Percentiles rank a stretch among this genome's conserved stretches.
These are phyloP conservation scores for Cybosia mesomella DNA, from an alignment of 2,888 invertebrate species.

Conservation along the genomic window DNA sequence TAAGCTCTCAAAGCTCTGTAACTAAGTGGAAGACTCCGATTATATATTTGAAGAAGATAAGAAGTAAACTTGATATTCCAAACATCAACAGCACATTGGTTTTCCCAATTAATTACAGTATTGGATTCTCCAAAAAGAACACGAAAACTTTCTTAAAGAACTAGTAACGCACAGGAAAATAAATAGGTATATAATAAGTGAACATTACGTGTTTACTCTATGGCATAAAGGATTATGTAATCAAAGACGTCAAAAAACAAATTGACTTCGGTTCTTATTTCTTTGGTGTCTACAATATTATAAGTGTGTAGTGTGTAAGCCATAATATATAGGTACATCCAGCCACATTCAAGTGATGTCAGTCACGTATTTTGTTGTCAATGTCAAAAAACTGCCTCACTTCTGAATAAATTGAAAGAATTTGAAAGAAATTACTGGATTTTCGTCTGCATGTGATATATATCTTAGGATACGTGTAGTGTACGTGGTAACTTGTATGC, in stretches of 20 bases:
- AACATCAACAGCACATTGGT: background rate
- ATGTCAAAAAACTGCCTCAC: conserved; percentile 3
- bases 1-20: background rate
- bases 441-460: background rate
- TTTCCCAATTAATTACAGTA: background rate
- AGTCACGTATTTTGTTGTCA: background rate
- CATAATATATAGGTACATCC: no score
- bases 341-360: background rate
- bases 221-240: background rate
- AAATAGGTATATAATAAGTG: background rate
- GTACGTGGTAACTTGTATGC: background rate
- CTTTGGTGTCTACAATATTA: background rate
- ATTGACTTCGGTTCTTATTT: background rate
- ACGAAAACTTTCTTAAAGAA: background rate
- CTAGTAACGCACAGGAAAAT: background rate
- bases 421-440: conserved; percentile 7
- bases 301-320: no score
- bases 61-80: no score
- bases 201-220: background rate
- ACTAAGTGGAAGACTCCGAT: background rate
- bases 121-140: background rate
- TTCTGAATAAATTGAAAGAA: conserved; percentile 15
- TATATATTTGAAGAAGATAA: background rate
- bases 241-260: background rate
- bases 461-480: background rate